Conservation (phyloP, 2,888 invertebrate species). For the Chrysolina americana region DNA sequence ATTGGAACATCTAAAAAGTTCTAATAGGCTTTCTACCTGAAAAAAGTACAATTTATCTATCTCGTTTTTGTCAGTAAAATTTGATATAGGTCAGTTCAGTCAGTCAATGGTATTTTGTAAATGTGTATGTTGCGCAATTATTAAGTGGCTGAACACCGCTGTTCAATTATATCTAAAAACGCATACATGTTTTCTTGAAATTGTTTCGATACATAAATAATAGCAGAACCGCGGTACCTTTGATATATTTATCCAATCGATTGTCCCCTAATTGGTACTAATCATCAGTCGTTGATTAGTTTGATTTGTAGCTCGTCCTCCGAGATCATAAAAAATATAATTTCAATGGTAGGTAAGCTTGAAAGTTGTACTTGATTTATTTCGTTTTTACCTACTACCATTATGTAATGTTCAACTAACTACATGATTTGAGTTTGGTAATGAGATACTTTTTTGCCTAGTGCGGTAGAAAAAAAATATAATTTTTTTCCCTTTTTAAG, state of each 20-base stretch:
- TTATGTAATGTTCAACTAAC: no score
- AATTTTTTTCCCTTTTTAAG: no score
- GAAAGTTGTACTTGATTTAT: no score
- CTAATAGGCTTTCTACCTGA: no score
- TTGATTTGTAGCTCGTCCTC: neutral
- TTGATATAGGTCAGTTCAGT: neutral
- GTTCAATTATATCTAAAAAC: neutral
- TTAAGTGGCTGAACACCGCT: neutral
- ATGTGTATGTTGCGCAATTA: neutral
- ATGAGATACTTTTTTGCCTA: no score
- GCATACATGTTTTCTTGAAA: neutral
- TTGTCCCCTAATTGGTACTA: neutral
- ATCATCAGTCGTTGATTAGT: neutral
- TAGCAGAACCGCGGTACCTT: neutral
- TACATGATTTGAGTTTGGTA: no score
- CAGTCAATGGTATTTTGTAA: neutral
- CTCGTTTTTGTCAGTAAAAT: neutral
- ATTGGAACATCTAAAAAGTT: no score
- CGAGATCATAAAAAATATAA: neutral
- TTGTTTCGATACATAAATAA: neutral
- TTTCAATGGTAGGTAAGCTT: no score
- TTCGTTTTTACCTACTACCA: no score
- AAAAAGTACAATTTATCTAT: no score
- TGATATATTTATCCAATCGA: neutral
- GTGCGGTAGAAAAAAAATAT: no score